phyloP scores from a whole-genome alignment of 2,888 invertebrate genomes.

The Macrosoma leucophasiata region DNA sequence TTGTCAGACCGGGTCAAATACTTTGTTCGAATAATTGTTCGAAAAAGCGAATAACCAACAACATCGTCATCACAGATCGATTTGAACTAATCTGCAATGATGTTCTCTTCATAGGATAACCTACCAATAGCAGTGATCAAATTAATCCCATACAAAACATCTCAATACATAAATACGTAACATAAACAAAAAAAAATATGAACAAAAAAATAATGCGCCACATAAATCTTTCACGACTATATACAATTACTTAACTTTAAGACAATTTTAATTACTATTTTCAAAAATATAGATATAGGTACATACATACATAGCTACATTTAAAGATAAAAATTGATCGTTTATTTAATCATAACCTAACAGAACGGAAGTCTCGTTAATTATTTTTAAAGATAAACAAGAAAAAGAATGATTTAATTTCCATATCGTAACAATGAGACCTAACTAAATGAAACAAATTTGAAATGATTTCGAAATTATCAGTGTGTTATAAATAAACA shows the following conservation, averaged over 20 bases:
- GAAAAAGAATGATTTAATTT: slow-evolving; percentile 27
- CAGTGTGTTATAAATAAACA: slow-evolving; percentile 8
- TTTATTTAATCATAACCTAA: slow-evolving; percentile 49
- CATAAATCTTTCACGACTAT: slow-evolving; percentile 72
- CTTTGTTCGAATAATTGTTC: too few species aligned
- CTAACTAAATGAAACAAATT: slow-evolving; percentile 12
- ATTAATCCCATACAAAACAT: slow-evolving; percentile 44
- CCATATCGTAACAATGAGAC: slow-evolving; percentile 37
- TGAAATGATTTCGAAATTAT: slow-evolving; percentile 9
- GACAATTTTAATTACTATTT: slow-evolving; percentile 64
- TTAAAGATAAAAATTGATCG: slow-evolving; percentile 58
- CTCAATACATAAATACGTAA: slow-evolving; percentile 68
- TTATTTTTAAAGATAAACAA: slow-evolving; percentile 26
- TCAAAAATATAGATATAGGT: slow-evolving; percentile 71
- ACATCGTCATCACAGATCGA: too few species aligned
- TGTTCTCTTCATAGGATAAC: too few species aligned
- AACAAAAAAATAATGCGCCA: slow-evolving; percentile 68
- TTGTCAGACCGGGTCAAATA: too few species aligned
- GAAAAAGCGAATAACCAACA: too few species aligned
- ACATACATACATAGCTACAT: slow-evolving; percentile 69
- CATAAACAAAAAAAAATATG: slow-evolving; percentile 58
- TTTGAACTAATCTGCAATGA: too few species aligned
- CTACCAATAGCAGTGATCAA: too few species aligned
- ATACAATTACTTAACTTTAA: slow-evolving; percentile 66
- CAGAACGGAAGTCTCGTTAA: slow-evolving; percentile 55